phyloP scores from a whole-genome alignment of 2,113 vertebrate genomes.

The Ahaetulla prasina region DNA sequence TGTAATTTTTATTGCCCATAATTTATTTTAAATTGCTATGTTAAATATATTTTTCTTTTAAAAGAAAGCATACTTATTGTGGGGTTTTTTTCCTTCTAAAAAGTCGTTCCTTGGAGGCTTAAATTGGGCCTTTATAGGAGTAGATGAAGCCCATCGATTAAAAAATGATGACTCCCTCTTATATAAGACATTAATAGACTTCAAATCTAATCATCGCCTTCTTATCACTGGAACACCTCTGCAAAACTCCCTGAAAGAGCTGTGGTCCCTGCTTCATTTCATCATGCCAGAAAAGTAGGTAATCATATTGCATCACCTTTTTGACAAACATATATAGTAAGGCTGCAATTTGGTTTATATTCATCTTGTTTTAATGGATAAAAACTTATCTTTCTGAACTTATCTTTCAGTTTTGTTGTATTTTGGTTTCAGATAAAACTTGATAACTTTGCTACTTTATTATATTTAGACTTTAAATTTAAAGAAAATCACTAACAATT shows the following conservation, averaged over 20 bases:
- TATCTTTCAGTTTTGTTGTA: background rate
- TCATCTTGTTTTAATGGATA: background rate
- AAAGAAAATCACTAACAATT: background rate
- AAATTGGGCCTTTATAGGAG: conserved; percentile 94
- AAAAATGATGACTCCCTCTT: conserved; percentile 98
- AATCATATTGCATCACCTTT: background rate
- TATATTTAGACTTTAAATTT: background rate
- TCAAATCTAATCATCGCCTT: conserved; percentile 95
- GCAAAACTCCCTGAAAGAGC: conserved; percentile 97
- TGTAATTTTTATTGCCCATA: background rate
- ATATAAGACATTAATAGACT: conserved; percentile 98
- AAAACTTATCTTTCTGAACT: background rate
- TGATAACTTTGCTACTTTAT: background rate
- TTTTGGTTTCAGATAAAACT: background rate
- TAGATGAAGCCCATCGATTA: conserved; percentile 96
- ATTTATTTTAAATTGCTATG: background rate
- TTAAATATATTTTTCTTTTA: background rate
- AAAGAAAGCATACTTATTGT: background rate
- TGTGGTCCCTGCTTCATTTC: conserved; percentile 97
- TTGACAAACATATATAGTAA: background rate
- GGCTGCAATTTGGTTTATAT: background rate
- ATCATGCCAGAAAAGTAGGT: conserved; percentile 99
- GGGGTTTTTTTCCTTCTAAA: conserved; percentile 38
- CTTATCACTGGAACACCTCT: conserved; percentile 97
- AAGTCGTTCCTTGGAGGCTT: conserved; percentile 93